Evolutionary conservation across 2,797 vertebrate species (phyloP), one percentile per base, ranked within the genome.

Genomic region (Lutjanus campechanus): DNA sequence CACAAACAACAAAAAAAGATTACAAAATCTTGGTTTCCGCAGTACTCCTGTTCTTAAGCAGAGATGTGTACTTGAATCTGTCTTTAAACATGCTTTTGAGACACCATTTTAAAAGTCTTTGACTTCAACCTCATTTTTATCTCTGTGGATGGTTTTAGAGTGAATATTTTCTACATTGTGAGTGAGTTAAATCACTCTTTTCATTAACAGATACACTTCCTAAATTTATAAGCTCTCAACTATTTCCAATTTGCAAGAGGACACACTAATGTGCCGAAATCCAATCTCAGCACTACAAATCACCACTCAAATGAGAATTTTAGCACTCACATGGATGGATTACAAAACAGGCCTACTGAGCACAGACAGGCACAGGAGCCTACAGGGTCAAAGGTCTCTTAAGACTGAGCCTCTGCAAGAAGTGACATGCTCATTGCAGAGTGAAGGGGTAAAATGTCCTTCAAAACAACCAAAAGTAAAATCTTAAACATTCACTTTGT

Each of bases 251-350:
- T 19, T 20, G 47, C 17, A 64, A n/a, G 5, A 41, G 13, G 51
- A 36, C n/a, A 22, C 17, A 36, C 20, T 50, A 20, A 69, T 70
- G 69, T 40, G 49, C 19, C 40, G 19, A 66, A 76, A 84, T 4
- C 7, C 4, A 16, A 2, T 40, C 15, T 58, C 17, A 75, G 62
- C 46, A 51, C n/a, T 22, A 49, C 56, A 53, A 41, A 58, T 16
- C 29, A 15, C 15, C 20, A 74, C 5, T 17, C 1, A 25, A 51
- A n/a, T 61, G 19, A 66, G 15, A 2, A n/a, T 59, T 60, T 5
- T 65, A 15, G 77, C 59, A 44, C 15, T 6, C 54, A 20, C 9
- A 22, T 55, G 8, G 5, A 58, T 46, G 51, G 40, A 54, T 71
- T 11, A 58, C n/a, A 43, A 53, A 62, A 11, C n/a, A 76, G 53